Conservation (phyloP, 37 sponge, comb jelly and placozoan species). For the Crambe crambe region DNA sequence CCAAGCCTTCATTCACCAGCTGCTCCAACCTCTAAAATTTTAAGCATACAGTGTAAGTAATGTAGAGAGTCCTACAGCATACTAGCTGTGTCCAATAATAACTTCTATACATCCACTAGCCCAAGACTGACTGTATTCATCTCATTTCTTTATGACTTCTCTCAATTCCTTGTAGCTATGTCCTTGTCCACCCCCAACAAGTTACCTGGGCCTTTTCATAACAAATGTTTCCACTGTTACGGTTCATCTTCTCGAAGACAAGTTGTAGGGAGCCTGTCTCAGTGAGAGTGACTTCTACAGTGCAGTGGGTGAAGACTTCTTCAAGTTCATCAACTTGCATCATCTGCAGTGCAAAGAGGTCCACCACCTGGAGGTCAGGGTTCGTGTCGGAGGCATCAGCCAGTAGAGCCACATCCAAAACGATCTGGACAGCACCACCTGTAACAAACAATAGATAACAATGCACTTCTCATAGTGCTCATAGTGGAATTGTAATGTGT, state of each 20-base stretch:
- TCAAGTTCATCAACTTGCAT: background rate
- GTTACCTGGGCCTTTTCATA: background rate
- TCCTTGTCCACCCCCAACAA: no score
- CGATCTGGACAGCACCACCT: slow-evolving; percentile 30
- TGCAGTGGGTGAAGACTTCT: background rate
- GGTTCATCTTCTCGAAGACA: background rate
- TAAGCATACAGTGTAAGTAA: no score
- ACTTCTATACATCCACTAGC: no score
- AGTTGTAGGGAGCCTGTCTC: background rate
- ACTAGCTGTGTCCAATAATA: background rate
- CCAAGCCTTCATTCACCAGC: background rate
- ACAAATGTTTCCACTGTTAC: background rate
- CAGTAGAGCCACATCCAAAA: slow-evolving; percentile 17
- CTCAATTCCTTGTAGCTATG: no score
- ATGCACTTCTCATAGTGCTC: background rate
- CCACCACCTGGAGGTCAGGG: background rate
- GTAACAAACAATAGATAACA: background rate
- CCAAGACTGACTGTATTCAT: no score
- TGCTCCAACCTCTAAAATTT: background rate
- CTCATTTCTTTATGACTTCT: no score
- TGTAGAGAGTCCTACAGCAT: background rate
- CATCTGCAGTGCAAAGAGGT: background rate
- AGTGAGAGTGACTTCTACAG: background rate
- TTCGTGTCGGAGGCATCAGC: background rate
- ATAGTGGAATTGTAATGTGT: background rate